Conservation (phyloP, 2,888 invertebrate genomes). For the Conops quadrifasciatus region DNA sequence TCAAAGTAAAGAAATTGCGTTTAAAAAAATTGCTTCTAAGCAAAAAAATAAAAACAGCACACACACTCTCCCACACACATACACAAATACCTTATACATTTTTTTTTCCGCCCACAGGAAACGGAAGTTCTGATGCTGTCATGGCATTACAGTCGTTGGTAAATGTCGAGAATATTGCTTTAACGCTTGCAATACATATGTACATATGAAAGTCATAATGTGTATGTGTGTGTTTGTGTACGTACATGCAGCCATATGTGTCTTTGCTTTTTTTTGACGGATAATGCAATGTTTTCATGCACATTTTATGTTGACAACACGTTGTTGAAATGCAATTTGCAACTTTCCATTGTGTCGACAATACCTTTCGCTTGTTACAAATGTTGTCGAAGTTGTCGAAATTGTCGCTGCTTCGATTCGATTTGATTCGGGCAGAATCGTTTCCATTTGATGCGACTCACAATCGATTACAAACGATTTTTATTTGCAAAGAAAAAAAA, state of each 20-base stretch:
- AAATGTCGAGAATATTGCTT: background rate
- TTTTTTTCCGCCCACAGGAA: no score
- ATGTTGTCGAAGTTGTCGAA: no score
- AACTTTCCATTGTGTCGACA: slow-evolving; percentile 19
- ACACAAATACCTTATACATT: no score
- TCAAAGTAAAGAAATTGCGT: no score
- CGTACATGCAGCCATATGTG: slow-evolving; percentile 4
- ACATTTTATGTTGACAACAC: slow-evolving; percentile 6
- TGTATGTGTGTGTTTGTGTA: background rate
- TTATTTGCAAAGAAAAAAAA: background rate
- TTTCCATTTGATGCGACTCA: slow-evolving; percentile 8
- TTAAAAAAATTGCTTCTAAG: no score
- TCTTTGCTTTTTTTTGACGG: background rate
- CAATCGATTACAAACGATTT: slow-evolving; percentile 7
- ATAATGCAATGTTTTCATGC: background rate
- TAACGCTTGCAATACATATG: slow-evolving; percentile 9
- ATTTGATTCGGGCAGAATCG: background rate
- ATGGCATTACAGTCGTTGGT: background rate
- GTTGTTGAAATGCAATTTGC: slow-evolving; percentile 32
- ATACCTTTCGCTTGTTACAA: background rate
- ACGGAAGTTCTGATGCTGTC: no score
- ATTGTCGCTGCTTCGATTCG: slow-evolving; percentile 11
- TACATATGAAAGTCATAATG: no score
- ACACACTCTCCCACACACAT: no score
- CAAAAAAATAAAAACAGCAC: no score